Percentiles rank a stretch among this genome's conserved stretches.
These are phyloP conservation scores for Drosophila ogumai DNA, from an alignment of 1,140 invertebrate species.

Conservation along the genomic window DNA sequence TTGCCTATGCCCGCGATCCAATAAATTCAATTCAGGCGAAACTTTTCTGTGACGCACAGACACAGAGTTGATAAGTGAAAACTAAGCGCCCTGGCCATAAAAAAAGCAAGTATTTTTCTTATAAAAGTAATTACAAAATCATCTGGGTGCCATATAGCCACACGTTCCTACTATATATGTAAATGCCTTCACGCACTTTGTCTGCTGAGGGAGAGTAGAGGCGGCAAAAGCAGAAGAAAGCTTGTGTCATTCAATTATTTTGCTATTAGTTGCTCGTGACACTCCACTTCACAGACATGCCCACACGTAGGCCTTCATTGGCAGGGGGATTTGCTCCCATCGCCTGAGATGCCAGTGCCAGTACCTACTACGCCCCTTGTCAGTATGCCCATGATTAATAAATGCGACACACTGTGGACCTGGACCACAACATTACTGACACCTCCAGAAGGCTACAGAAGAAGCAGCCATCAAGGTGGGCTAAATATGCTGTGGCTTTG, in stretches of 20 bases:
- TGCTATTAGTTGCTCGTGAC: conserved; percentile 71
- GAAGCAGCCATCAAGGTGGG: conserved; percentile 39
- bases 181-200: conserved; percentile 43
- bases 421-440: conserved; percentile 77
- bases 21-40: conserved; percentile 25
- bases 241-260: conserved; percentile 75
- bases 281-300: conserved; percentile 51
- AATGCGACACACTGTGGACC: conserved; percentile 68
- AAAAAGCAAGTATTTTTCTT: conserved; percentile 6
- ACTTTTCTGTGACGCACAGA: conserved; percentile 45
- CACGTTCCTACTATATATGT: conserved; percentile 6
- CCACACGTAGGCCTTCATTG: conserved; percentile 44
- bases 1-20: conserved; percentile 38
- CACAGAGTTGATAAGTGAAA: conserved; percentile 62
- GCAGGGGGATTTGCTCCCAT: neutral
- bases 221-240: conserved; percentile 7
- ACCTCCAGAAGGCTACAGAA: conserved; percentile 50
- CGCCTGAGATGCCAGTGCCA: conserved; percentile 4
- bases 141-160: conserved; percentile 22
- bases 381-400: conserved; percentile 71
- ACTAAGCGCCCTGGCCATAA: conserved; percentile 22
- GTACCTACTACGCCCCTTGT: conserved; percentile 12
- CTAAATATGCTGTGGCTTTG: conserved; percentile 71
- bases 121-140: conserved; percentile 38
- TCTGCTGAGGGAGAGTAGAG: neutral